phyloP scores from a whole-genome alignment of 2,888 invertebrate species.

The Andrena chrysosceles region DNA sequence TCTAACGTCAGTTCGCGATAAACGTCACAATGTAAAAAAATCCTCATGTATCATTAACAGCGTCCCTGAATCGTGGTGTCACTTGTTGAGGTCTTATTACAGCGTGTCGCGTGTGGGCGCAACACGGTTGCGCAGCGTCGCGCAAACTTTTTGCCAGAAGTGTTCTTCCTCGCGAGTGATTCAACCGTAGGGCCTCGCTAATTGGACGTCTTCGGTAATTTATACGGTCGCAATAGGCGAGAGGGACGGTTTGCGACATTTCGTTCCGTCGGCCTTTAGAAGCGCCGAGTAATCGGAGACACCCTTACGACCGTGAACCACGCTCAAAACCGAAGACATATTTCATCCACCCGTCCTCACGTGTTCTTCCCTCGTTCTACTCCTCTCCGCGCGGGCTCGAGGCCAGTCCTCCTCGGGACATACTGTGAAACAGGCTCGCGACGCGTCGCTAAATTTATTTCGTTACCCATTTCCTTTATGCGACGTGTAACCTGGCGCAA shows the following conservation, averaged over 20 bases:
- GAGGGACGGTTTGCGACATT: conserved; percentile 32
- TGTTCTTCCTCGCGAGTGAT: conserved; percentile 30
- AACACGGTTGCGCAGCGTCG: neutral
- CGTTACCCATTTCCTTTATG: conserved; percentile 28
- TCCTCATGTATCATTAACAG: neutral
- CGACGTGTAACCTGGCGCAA: conserved; percentile 8
- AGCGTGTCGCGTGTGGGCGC: conserved; percentile 24
- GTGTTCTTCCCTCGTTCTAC: conserved; percentile 3
- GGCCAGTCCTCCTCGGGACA: neutral
- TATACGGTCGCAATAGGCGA: conserved; percentile 64
- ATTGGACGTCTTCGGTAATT: conserved; percentile 74
- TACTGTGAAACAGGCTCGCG: conserved; percentile 1
- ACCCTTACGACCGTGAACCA: conserved; percentile 32
- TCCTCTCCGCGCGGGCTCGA: neutral
- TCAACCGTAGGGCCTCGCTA: conserved; percentile 68
- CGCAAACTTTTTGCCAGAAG: conserved; percentile 1
- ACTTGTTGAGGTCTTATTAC: conserved; percentile 16
- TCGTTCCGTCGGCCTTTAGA: conserved; percentile 33
- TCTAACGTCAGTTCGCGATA: too few relatives aligned
- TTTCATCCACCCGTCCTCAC: conserved; percentile 43
- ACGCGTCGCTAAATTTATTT: conserved; percentile 42
- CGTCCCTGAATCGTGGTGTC: conserved; percentile 13
- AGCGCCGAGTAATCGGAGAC: conserved; percentile 37
- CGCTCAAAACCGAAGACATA: conserved; percentile 43
- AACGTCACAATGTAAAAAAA: too few relatives aligned